Evolutionary conservation across 2,888 invertebrate species (phyloP).

Genomic region (Amorpha juglandis): DNA sequence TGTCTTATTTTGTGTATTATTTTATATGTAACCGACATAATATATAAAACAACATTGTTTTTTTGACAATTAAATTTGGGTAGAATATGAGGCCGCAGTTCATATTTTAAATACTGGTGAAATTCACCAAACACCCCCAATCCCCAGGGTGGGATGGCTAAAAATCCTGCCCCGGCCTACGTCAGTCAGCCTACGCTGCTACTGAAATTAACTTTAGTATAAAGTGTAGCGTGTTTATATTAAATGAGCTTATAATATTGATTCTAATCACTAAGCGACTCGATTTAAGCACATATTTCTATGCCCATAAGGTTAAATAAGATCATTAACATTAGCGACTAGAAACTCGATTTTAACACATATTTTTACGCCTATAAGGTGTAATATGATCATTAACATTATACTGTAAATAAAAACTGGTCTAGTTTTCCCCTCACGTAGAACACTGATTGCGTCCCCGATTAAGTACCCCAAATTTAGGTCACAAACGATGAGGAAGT

Average conservation of each 20-base stretch:
- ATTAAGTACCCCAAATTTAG: slow-evolving; percentile 56
- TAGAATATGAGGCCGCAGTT: no score
- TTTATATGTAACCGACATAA: no score
- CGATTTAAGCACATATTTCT: not conserved
- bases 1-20: no score
- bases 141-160: no score
- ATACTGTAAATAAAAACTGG: not conserved
- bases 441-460: slow-evolving; percentile 21
- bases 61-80: no score
- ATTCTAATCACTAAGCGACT: not conserved
- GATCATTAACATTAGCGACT: not conserved
- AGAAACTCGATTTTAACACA: not conserved
- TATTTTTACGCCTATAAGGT: not conserved
- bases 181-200: no score
- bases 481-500: slow-evolving; percentile 44
- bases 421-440: not conserved
- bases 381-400: not conserved
- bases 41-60: no score
- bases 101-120: no score
- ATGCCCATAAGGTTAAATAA: not conserved
- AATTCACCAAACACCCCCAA: no score
- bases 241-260: not conserved
- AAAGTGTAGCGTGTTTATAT: not conserved
- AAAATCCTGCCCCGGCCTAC: no score
- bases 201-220: not conserved